A percentile compares a stretch with the other conserved stretches of the same genome.
phyloP scores from a whole-genome alignment of 2,113 vertebrate species.

The Pseudorhombus dupliciocellatus region DNA sequence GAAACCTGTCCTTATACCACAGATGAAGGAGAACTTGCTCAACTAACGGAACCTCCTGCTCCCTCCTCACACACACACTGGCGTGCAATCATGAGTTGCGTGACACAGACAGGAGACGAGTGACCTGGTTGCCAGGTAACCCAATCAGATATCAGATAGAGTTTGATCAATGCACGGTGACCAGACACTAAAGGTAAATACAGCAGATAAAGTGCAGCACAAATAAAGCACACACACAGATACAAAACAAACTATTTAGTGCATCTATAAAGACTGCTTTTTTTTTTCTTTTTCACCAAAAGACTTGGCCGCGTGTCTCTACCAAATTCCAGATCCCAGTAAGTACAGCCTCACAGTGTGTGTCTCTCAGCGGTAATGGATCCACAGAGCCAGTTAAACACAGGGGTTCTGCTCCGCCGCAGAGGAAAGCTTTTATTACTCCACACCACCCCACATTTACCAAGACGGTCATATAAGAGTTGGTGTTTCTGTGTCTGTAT shows the following conservation, averaged over 20 bases:
- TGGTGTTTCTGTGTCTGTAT: conserved; percentile 24
- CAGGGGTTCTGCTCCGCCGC: conserved; percentile 51
- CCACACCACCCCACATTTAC: conserved; percentile 48
- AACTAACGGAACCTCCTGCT: conserved; percentile 12
- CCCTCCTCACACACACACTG: not conserved
- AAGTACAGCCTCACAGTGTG: conserved; percentile 38
- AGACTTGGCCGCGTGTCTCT: not conserved
- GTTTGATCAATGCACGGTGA: conserved; percentile 20
- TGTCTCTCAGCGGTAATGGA: conserved; percentile 39
- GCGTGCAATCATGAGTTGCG: not conserved
- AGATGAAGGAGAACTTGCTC: not conserved
- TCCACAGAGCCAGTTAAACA: conserved; percentile 57
- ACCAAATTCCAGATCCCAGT: conserved; percentile 43
- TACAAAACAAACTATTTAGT: conserved; percentile 10
- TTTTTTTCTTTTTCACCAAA: conserved; percentile 26
- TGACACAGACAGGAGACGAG: conserved; percentile 16
- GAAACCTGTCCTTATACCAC: conserved; percentile 41
- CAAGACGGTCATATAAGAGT: conserved; percentile 9
- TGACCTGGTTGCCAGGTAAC: conserved; percentile 52
- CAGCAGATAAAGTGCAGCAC: conserved; percentile 13
- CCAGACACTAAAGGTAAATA: conserved; percentile 13
- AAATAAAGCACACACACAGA: not conserved
- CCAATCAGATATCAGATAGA: conserved; percentile 35
- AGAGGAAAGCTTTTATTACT: conserved; percentile 67
- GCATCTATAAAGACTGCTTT: not conserved